Evolutionary conservation across 2,113 vertebrate genomes (phyloP).

Genomic region (Paedocypris sp.): DNA sequence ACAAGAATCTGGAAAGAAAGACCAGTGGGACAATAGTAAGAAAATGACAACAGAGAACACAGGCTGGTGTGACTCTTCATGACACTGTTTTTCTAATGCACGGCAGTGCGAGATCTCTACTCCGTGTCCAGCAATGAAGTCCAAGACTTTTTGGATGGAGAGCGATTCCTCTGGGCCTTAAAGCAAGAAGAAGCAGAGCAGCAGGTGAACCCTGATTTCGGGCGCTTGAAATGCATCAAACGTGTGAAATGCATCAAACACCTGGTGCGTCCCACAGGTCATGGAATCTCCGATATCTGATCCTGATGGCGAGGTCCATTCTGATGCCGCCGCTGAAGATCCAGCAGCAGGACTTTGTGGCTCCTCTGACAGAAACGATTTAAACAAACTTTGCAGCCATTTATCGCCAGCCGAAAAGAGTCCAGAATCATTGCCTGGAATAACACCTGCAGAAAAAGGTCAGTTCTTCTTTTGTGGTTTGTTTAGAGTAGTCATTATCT

Average conservation of each 20-base stretch:
- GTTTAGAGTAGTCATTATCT: constrained; percentile 48
- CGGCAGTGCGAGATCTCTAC: not conserved
- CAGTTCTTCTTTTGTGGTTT: constrained; percentile 62
- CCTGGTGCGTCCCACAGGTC: too few species aligned
- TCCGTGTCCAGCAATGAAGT: not conserved
- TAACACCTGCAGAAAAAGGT: constrained; percentile 46
- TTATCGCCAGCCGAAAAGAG: constrained; percentile 10
- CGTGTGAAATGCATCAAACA: too few species aligned
- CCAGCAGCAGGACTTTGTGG: too few species aligned
- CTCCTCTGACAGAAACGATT: not conserved
- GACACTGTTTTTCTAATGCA: not conserved
- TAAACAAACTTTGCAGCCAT: not conserved
- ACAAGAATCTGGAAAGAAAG: constrained; percentile 39
- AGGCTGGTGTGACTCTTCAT: too few species aligned
- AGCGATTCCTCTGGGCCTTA: not conserved
- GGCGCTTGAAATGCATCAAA: too few species aligned
- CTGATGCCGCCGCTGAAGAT: too few species aligned
- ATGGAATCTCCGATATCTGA: too few species aligned
- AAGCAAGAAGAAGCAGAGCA: not conserved
- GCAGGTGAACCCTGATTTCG: not conserved
- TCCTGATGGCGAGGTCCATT: too few species aligned
- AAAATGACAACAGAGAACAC: not conserved
- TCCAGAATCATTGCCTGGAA: not conserved
- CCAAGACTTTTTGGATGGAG: not conserved
- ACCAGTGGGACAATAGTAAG: constrained; percentile 17